Conservation (phyloP, 2,888 invertebrate genomes). For the Drosophila mimetica region DNA sequence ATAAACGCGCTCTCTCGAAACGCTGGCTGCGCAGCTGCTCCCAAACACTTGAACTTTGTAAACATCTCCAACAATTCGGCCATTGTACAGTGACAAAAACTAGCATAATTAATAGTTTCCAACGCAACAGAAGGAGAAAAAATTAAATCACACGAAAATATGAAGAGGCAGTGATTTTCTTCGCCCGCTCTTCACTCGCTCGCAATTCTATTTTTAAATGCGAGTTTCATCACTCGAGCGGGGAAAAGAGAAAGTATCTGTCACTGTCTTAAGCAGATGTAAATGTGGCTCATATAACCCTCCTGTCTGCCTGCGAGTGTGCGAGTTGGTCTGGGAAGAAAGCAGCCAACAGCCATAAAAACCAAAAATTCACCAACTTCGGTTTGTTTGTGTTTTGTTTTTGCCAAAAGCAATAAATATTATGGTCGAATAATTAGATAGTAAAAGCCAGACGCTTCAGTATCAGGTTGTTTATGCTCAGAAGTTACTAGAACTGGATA, state of each 20-base stretch:
- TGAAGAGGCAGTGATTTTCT: constrained; percentile 10
- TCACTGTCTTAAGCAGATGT: constrained; percentile 40
- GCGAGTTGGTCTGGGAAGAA: constrained; percentile 28
- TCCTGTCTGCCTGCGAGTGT: neutral
- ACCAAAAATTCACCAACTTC: constrained; percentile 20
- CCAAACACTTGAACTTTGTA: constrained; percentile 50
- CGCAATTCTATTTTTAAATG: constrained; percentile 46
- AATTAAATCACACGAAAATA: constrained; percentile 13
- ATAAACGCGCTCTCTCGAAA: constrained; percentile 62
- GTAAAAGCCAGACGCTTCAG: neutral
- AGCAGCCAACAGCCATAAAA: constrained; percentile 29
- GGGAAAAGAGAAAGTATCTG: constrained; percentile 71
- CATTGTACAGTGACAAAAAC: constrained; percentile 28
- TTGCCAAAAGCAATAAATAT: constrained; percentile 5
- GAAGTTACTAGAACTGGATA: neutral
- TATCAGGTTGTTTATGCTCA: neutral
- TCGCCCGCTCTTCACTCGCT: constrained; percentile 19
- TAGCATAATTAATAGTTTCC: constrained; percentile 26
- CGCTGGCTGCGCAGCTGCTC: constrained; percentile 71
- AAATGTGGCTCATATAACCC: constrained; percentile 41
- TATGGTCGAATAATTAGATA: neutral
- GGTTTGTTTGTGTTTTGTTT: constrained; percentile 1
- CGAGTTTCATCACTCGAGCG: constrained; percentile 26
- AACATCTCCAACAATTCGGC: constrained; percentile 33
- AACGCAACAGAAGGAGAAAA: neutral